Evolutionary conservation across 2,797 vertebrate genomes (phyloP), one percentile per base, ranked within the genome.

Genomic region (Carapus acus): DNA sequence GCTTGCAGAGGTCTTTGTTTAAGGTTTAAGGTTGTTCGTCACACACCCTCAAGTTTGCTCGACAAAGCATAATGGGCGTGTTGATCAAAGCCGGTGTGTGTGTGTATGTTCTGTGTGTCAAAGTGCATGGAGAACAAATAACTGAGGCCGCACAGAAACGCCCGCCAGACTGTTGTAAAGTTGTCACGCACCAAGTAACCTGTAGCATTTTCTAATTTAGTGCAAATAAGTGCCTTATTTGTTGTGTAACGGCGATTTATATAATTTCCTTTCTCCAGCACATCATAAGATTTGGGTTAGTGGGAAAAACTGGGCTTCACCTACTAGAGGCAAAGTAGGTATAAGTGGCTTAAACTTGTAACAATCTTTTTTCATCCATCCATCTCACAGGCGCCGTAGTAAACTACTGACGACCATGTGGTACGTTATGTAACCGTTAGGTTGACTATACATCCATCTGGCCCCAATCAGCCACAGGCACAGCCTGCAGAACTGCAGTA

Each of bases 81-180:
- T 49, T 27, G 79, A 55, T 62, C 69, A 84, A 84, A 85, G 80
- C 82, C 81, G 41, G 53, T 42, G 55, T 74, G 69, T 73, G 73
- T 75, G n/a, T n/a, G n/a, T n/a, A n/a, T n/a, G n/a, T n/a, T n/a
- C n/a, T n/a, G n/a, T n/a, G 62, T 67, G 79, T 69, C 53, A 81
- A 77, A 84, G 82, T 73, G 79, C 49, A 60, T 45, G 8, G 42
- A 20, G 46, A 55, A 66, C 75, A 73, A 72, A 67, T 52, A 65
- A n/a, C n/a, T n/a, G 21, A 69, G 67, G 70, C 65, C 71, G 62
- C 49, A 20, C 37, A 65, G 59, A 27, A 72, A 65, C 39, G 33
- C 53, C 58, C 11, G 15, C 37, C 44, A 47, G 29, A 38, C 59
- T 71, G 69, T 81, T 84, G 73, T 74, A 58, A 60, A 52, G 65